A percentile compares a stretch with the other conserved stretches of the same genome.
Evolutionary conservation across 2,797 vertebrate genomes (phyloP).

Genomic region (Hemitrygon akajei): DNA sequence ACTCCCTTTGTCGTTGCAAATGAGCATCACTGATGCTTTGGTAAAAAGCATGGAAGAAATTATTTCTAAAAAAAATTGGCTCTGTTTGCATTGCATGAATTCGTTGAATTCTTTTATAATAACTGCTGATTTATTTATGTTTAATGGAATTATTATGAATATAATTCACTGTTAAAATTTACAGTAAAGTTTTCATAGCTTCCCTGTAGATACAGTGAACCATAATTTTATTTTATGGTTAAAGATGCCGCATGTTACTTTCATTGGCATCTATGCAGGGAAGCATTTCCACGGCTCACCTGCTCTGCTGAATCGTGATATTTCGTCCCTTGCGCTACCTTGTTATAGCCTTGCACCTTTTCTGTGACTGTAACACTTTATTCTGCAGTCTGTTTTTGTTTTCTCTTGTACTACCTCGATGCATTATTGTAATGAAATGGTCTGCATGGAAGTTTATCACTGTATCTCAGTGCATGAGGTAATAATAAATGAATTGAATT

Average conservation of each 20-base stretch:
- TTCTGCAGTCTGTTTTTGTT: too few species aligned
- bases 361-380: too few species aligned
- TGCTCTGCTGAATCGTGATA: background rate
- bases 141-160: background rate
- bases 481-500: too few species aligned
- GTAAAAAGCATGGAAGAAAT: background rate
- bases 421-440: too few species aligned
- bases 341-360: too few species aligned
- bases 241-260: background rate
- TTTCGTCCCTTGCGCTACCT: too few species aligned
- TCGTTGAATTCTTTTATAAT: background rate
- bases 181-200: background rate
- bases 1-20: background rate
- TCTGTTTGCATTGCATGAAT: background rate
- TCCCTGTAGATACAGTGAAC: background rate
- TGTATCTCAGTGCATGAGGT: too few species aligned
- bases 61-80: background rate
- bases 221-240: background rate
- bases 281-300: background rate
- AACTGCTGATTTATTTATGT: background rate
- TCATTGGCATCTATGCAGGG: background rate
- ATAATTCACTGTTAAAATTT: background rate
- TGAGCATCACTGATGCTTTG: background rate
- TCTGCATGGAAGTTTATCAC: too few species aligned
- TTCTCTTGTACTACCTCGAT: too few species aligned